phyloP scores from a whole-genome alignment of 2,113 vertebrate genomes.

The Clarias batrachus region DNA sequence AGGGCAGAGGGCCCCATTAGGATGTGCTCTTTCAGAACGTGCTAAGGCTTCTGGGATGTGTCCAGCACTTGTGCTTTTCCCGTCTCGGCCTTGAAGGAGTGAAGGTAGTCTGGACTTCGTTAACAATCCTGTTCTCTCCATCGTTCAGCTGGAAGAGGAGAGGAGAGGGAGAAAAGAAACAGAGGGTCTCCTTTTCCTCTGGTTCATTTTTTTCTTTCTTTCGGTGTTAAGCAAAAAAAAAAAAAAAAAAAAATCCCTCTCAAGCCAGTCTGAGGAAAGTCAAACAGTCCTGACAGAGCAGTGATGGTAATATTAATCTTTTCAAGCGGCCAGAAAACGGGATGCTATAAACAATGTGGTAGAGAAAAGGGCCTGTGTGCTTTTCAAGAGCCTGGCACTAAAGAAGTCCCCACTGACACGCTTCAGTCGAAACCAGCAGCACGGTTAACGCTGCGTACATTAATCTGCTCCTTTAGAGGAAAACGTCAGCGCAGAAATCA shows the following conservation, averaged over 20 bases:
- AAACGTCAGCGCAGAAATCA: conserved; percentile 42
- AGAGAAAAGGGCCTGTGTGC: conserved; percentile 43
- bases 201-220: conserved; percentile 47
- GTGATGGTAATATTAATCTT: conserved; percentile 72
- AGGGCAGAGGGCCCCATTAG: conserved; percentile 37
- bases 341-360: conserved; percentile 70
- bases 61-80: conserved; percentile 29
- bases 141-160: conserved; percentile 42
- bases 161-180: conserved; percentile 28
- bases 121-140: conserved; percentile 48
- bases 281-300: conserved; percentile 71
- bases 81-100: conserved; percentile 39
- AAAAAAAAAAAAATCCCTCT: conserved; percentile 62
- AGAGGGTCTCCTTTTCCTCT: conserved; percentile 61
- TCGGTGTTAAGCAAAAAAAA: conserved; percentile 62
- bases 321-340: conserved; percentile 67
- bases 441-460: conserved; percentile 40
- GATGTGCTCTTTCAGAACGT: conserved; percentile 41
- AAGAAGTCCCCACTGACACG: conserved; percentile 9
- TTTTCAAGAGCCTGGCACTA: conserved; percentile 36
- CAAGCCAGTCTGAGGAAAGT: conserved; percentile 62
- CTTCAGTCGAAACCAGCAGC: conserved; percentile 22
- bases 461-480: conserved; percentile 41
- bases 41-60: conserved; percentile 34
- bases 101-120: conserved; percentile 63